Evolutionary conservation across 2,113 vertebrate genomes (phyloP), one percentile per base, ranked within the genome.

Genomic region (Actenoides lindsayi): DNA sequence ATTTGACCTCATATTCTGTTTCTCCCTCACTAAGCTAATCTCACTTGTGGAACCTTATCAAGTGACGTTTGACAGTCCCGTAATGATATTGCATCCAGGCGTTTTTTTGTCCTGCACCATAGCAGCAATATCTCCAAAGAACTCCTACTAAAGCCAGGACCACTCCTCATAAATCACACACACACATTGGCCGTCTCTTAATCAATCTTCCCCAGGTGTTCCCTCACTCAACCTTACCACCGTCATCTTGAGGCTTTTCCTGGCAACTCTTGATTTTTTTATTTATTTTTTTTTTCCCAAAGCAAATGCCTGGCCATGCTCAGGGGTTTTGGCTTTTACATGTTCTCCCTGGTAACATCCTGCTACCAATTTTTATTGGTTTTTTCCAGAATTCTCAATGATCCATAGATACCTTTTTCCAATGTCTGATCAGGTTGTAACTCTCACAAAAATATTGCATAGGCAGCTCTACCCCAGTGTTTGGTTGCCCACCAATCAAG

Each of bases 111-210:
- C 68, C 16, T 30, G 41, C 83, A 73, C 97, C 94, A 46, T 27
- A 95, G 94, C 96, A 77, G 70, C 93, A 94, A 94, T 95, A 94
- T 93, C 96, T 97, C 93, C 81, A 90, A 35, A 94, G 91, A 96
- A 94, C 96, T 95, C 96, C 93, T 94, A 62, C 93, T 96, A 79
- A 96, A 97, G 87, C 78, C 70, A 75, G 95, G 81, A 64, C 94
- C 90, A 62, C 96, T 88, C 93, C 84, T 98, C 97, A 69, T 98
- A 96, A 98, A 98, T 98, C 98, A 97, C 85, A 19, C 41, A 21
- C 83, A 67, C 79, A 18, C 63, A 62, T 15, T 56, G 95, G 82
- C 94, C 20, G 63, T 83, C 96, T 97, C 96, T 94, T 97, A 93
- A 98, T 98, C 98, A 97, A 98, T 98, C 97, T 98, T 60, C 57